phyloP scores from a whole-genome alignment of 2,888 invertebrate genomes.

The Cephus runcator region DNA sequence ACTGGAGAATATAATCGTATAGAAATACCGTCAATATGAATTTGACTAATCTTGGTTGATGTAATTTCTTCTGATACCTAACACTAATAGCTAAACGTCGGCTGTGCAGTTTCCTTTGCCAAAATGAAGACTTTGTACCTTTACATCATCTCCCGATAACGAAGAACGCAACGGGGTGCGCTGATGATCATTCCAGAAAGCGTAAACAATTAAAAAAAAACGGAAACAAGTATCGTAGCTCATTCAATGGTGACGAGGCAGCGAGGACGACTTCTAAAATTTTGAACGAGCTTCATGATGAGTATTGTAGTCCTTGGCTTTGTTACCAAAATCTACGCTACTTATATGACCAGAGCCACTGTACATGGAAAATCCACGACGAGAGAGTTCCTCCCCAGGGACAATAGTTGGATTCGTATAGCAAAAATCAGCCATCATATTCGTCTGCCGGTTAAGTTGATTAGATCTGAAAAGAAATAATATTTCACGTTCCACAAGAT shows the following conservation, averaged over 20 bases:
- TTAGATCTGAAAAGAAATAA: constrained; percentile 42
- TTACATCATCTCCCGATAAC: background rate
- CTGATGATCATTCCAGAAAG: background rate
- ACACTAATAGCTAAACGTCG: background rate
- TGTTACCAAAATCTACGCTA: constrained; percentile 36
- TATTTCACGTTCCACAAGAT: background rate
- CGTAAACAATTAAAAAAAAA: background rate
- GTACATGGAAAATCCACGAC: constrained; percentile 72
- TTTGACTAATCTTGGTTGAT: background rate
- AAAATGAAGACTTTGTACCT: background rate
- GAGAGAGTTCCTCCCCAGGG: constrained; percentile 70
- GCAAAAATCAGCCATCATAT: constrained; percentile 64
- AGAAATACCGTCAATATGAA: background rate
- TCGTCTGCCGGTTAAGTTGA: constrained; percentile 50
- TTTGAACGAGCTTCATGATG: constrained; percentile 50
- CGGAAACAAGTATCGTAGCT: background rate
- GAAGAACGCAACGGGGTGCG: background rate
- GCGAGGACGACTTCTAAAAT: constrained; percentile 33
- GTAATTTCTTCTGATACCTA: background rate
- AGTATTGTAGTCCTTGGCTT: constrained; percentile 35
- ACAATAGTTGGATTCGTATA: constrained; percentile 68
- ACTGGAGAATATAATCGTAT: background rate
- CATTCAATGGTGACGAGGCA: background rate
- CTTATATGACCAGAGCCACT: constrained; percentile 63
- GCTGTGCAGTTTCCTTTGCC: background rate